Evolutionary conservation across 1,140 invertebrate species (phyloP), one percentile per base, ranked within the genome.

Genomic region (Hetaerina americana): DNA sequence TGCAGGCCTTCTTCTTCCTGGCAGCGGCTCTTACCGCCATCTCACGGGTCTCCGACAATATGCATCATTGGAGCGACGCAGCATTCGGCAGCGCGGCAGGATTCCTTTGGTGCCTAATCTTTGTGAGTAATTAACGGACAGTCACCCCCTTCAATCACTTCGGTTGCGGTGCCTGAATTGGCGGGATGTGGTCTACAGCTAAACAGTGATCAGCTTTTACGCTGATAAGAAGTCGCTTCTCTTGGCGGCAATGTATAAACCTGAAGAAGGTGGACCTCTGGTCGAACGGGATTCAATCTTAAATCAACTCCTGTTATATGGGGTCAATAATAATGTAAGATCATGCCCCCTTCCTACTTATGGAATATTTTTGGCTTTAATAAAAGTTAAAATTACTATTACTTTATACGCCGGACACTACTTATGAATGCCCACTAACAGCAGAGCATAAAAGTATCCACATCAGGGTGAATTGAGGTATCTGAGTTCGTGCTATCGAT

Each of bases 61-160:
- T 87, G 78, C 88, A 89, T 77, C 88, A 89, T 76, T 87, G 84
- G 83, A 86, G 82, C 75, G 88, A 90, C 78, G 89, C 90, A 3
- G 74, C 87, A 24, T 81, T 84, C 72, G 88, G 88, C 31, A 79
- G 79, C 18, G 40, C 40, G 15, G 40, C 40, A 18, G 40, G 40
- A 57, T 57, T 57, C 22, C 40, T 57, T 57, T 57, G 40, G 40
- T 57, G 40, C 40, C 15, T 12, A 10, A 12, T 57, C 40, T 57
- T 57, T 57, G 40, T 57, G 40, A 57, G 40, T 57, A 57, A 40
- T 40, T 40, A 5, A 40, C 6, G 31, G 31, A 5, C 5, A 40
- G 31, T 40, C 5, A 40, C 5, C 5, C 5, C 15, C 5, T 40
- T 40, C 31, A 40, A 40, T 40, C 5, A 40, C 15, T 8, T 40